Conservation (phyloP, 2,888 invertebrate genomes). For the Nemapogon koenigi region DNA sequence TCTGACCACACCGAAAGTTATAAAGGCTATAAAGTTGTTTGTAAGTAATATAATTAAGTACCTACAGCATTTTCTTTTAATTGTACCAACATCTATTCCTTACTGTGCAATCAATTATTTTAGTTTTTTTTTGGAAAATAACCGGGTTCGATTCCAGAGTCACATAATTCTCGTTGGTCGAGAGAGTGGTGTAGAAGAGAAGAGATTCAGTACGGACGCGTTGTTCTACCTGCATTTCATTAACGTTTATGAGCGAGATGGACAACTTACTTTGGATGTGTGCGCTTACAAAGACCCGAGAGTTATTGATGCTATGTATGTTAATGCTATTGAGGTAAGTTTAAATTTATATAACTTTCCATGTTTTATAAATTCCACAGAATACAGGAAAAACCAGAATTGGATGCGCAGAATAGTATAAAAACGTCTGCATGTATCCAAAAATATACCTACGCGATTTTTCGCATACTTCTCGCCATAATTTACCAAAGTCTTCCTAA, state of each 20-base stretch:
- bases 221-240: constrained; percentile 88
- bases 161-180: constrained; percentile 70
- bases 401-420: background rate
- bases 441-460: no score
- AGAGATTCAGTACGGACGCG: constrained; percentile 57
- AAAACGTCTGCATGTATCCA: no score
- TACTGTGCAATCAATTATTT: no score
- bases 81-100: no score
- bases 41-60: no score
- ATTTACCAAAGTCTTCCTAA: no score
- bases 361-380: background rate
- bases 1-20: no score
- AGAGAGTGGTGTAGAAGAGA: constrained; percentile 58
- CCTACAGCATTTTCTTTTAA: no score
- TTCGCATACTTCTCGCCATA: no score
- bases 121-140: no score
- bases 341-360: no score
- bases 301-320: constrained; percentile 86
- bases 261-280: constrained; percentile 76
- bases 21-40: no score
- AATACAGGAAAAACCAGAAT: background rate
- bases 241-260: constrained; percentile 80
- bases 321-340: constrained; percentile 79
- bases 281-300: constrained; percentile 84
- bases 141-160: constrained; percentile 44